phyloP scores from a whole-genome alignment of 2,797 vertebrate species.

The Hypotaenidia philippensis region DNA sequence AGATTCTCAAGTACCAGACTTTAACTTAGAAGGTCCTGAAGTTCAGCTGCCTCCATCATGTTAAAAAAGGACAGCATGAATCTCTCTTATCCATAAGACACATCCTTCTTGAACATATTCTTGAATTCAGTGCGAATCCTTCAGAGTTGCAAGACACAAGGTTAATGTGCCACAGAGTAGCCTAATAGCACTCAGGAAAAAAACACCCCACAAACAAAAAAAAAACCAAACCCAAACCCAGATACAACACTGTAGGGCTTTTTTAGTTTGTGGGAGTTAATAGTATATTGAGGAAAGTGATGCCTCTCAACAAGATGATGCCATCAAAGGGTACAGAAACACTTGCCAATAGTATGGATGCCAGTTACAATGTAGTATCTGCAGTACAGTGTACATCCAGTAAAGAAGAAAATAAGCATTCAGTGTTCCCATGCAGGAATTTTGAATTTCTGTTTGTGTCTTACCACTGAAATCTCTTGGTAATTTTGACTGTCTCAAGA shows the following conservation, averaged over 20 bases:
- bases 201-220: too few relatives aligned
- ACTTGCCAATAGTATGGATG: background rate
- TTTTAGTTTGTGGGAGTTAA: background rate
- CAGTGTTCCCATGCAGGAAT: background rate
- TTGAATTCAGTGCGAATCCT: background rate
- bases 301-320: background rate
- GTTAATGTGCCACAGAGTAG: background rate
- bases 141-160: background rate
- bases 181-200: background rate
- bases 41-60: background rate
- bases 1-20: background rate
- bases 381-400: background rate
- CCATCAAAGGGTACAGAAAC: background rate
- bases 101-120: background rate
- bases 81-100: background rate
- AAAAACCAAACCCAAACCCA: background rate
- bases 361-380: background rate
- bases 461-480: background rate
- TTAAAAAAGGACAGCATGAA: background rate
- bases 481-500: background rate
- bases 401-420: background rate
- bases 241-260: rapidly evolving
- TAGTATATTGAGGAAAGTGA: background rate
- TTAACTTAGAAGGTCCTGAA: background rate
- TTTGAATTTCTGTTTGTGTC: background rate